Evolutionary conservation across 2,797 vertebrate genomes (phyloP), one percentile per base, ranked within the genome.

Genomic region (Halcyon smyrnensis): DNA sequence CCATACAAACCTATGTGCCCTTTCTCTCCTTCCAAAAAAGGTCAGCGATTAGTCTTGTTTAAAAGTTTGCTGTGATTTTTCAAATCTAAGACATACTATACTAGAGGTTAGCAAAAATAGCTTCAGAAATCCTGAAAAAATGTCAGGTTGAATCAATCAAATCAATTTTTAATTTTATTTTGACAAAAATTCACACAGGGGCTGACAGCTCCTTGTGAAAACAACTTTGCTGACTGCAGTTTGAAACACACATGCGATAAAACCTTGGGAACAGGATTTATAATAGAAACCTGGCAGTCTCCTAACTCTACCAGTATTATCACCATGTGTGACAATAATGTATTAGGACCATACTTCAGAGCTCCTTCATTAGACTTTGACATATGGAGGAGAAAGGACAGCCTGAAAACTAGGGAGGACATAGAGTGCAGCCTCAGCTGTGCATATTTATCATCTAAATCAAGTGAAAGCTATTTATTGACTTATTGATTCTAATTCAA

Each of bases 401-500:
- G 75, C 78, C 91, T 87, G 78, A 95, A 95, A 92, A 85, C 71
- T 48, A 74, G 71, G 27, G 68, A 94, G 90, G 84, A 87, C 81
- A 46, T 13, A 46, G 81, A 94, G 53, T 83, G 88, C 74, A 92
- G 96, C 73, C 95, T 96, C 96, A 97, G 95, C 96, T 97, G 95
- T 86, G 94, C 93, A 69, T 96, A 92, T 94, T 96, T 96, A 92
- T 95, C 69, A 92, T 71, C 73, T 95, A 84, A 93, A 95, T 95
- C 94, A 93, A 96, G 87, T 84, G 93, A 97, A 96, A 73, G 81
- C 90, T 93, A 96, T 95, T 96, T 97, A 97, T 97, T 97, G 97
- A 97, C 82, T 96, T 97, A 97, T 93, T 96, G 96, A 97, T 96
- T 96, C 87, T 93, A 93, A 96, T 96, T 96, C 87, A 95, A 96